Base-by-base conservation (phyloP, 2,113 vertebrate genomes). In the Strigops habroptila region DNA sequence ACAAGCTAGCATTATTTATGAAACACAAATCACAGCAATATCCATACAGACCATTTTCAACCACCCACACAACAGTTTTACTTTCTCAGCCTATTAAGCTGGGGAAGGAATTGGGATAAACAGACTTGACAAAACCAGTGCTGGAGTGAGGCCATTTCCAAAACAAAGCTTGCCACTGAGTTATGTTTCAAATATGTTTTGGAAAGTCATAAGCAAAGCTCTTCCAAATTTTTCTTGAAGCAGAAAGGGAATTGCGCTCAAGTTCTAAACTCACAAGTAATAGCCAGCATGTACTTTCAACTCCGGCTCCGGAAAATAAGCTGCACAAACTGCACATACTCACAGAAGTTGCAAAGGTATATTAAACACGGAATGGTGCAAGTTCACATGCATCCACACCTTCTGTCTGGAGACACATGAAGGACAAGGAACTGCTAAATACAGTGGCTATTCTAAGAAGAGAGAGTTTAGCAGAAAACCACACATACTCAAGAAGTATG, bases 111-210 rank as follows among this genome's bases (percentile, higher is more conserved):
- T 14, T 46, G 57, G 52, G 62, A 96, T 95, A 97, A 96, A 96
- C 88, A 96, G 86, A 84, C 51, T 85, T 5, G 12, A 95, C 92
- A 95, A 92, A 95, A 68, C 74, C 81, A 68, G 27, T 91, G 57
- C 74, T 95, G 86, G 92, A 96, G 53, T 0, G 0, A 91, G 51
- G 89, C 81, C 88, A 94, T 79, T 93, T 96, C 86, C 83, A 96
- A 96, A 97, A 94, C 94, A 97, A 93, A 93, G 93, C 62, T 88
- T 95, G 93, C 94, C 91, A 92, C 95, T 87, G 84, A 92, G 65
- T 95, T 97, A 95, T 95, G 89, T 73, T 91, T 95, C 93, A 96
- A 93, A 62, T 82, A 88, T 91, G 87, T 89, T 92, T 93, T 93
- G 92, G 62, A 91, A 95, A 96, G 55, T 46, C 70, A 87, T 63